Percentiles rank a stretch among this genome's conserved stretches.
Conservation (phyloP, 2,888 invertebrate species). For the Halictus quadricinctus region DNA sequence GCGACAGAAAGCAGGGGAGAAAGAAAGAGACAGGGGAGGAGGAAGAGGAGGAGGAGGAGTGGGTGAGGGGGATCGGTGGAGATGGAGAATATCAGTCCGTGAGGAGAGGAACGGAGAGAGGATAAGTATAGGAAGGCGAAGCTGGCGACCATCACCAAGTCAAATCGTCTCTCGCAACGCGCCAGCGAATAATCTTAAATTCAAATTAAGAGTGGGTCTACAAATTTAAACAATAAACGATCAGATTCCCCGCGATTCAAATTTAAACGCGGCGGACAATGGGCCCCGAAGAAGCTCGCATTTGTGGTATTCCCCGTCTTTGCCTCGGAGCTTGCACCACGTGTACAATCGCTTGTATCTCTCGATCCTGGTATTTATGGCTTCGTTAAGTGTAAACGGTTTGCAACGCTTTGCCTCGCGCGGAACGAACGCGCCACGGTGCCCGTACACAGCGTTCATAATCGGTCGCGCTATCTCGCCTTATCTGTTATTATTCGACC, state of each 20-base stretch:
- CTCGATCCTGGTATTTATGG: conserved; percentile 53
- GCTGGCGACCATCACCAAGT: conserved; percentile 80
- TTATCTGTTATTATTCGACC: conserved; percentile 6
- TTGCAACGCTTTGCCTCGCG: conserved; percentile 22
- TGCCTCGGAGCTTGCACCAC: conserved; percentile 57
- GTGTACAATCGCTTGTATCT: conserved; percentile 47
- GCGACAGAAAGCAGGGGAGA: conserved; percentile 27
- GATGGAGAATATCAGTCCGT: conserved; percentile 33
- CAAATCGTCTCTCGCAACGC: conserved; percentile 80
- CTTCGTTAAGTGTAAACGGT: conserved; percentile 60
- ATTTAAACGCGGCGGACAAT: conserved; percentile 80
- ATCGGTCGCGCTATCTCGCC: conserved; percentile 4
- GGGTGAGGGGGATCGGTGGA: background rate
- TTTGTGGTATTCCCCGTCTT: conserved; percentile 67
- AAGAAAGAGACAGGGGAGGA: conserved; percentile 10
- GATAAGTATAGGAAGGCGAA: conserved; percentile 68
- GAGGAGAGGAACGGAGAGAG: conserved; percentile 30
- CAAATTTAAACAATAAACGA: conserved; percentile 81
- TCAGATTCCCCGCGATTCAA: conserved; percentile 80
- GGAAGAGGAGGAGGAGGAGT: background rate
- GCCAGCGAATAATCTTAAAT: conserved; percentile 81
- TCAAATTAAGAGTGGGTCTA: conserved; percentile 81
- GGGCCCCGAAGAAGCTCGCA: conserved; percentile 66
- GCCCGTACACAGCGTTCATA: conserved; percentile 28
- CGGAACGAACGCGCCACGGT: conserved; percentile 29